Base-by-base conservation (phyloP, 53 echinoderm and acorn worm genomes). In the Stichopus horrens region DNA sequence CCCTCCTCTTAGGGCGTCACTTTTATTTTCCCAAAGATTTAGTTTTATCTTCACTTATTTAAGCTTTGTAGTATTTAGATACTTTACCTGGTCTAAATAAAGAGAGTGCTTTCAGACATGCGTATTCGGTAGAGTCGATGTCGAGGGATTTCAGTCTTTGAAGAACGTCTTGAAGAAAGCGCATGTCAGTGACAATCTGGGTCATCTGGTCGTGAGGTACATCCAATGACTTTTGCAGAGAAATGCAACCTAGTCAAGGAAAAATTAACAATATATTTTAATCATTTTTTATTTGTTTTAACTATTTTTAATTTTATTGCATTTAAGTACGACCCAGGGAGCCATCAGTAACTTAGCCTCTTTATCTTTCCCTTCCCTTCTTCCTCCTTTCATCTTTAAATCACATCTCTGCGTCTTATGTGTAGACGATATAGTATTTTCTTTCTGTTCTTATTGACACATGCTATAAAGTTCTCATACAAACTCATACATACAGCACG, bases 71-170 rank as follows among this genome's bases (percentile, higher is more conserved):
- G 37, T 71, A 71, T 71, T 71, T n/a, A 71, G 18, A 71, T 71
- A 13, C 18, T 71, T 76, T 91, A 95, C 97, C 94, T 90, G 94
- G 89, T 90, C 93, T 94, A 86, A 97, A 97, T 7, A 97, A 88
- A 4, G 95, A 90, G 18, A 97, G 76, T 14, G 97, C 97, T 82
- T 97, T 97, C 57, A 97, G 92, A 79, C 97, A 97, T 9, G 97
- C 97, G 55, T 91, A 95, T 78, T 97, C 97, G 75, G 92, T 89
- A 20, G 92, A 88, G 74, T 97, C 97, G 3, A 92, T 78, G 19
- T 91, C 92, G 14, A 97, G 83, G 16, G 90, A 90, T 55, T 90
- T 91, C 14, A 95, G 79, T 10, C 92, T 85, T 18, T 86, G 52
- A 6, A 97, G 86, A n/a, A 93, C 90, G 22, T 94, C 93, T 79